Evolutionary conservation across 2,113 vertebrate species (phyloP), one percentile per base, ranked within the genome.

Genomic region (Hippopotamus amphibius): DNA sequence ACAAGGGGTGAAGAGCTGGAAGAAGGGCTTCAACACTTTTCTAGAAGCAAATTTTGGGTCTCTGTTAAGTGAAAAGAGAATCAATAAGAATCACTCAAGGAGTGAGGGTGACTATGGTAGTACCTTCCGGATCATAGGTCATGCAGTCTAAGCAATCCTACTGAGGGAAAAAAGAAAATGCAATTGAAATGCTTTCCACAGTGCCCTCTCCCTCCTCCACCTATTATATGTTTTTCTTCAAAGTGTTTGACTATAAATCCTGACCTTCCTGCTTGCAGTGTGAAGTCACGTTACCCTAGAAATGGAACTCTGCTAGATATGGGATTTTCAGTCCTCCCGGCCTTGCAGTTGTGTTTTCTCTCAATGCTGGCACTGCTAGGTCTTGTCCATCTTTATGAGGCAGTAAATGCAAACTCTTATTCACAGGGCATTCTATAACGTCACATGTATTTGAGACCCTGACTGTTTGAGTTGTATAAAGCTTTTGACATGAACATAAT

Each of bases 401-500:
- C 82, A 26, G 16, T 69, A 88, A 94, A 65, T 65, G 57, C 59
- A 93, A 57, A 92, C 6, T 53, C n/a, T 53, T 97, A 90, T 77
- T 97, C 30, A 59, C 16, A 84, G 37, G 96, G 79, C 88, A 46
- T 69, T 90, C 66, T 55, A 11, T 28, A 80, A 90, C 22, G 3
- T 41, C 57, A 93, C 17, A 5, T 22, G 96, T 50, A 41, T 95
- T 87, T 95, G 72, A 97, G 84, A 65, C 88, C 53, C 13, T 37
- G 98, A 28, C 2, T 65, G 77, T 72, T 79, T 96, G 30, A 57
- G 10, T 46, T 61, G 53, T 90, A 4, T 69, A 97, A 96, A 83
- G 4, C 90, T 97, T 97, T 90, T 97, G 68, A 77, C 0, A 1
- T 30, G 96, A 93, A 93, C 2, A 80, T 91, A 86, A 92, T 24